These are phyloP conservation scores for Steinernema feltiae DNA, from an alignment of 1,140 invertebrate species.

Conservation along the genomic window DNA sequence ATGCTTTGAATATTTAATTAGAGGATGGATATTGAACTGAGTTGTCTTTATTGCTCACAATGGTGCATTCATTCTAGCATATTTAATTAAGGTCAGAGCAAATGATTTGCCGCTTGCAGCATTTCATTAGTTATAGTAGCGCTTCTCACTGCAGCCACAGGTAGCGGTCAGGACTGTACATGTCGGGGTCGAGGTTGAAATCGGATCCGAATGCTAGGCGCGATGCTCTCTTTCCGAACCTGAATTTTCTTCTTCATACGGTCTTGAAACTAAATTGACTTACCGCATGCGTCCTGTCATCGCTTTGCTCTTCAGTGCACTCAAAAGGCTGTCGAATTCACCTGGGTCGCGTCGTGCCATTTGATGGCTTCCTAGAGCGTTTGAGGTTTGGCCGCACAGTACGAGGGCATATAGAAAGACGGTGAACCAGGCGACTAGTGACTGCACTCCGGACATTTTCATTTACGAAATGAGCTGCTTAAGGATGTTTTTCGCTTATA, in stretches of 20 bases:
- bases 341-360: constrained; percentile 57
- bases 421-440: not conserved
- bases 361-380: constrained; percentile 5
- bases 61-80: too few relatives aligned
- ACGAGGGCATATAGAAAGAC: too few relatives aligned
- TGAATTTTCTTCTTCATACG: constrained; percentile 17
- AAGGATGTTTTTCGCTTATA: too few relatives aligned
- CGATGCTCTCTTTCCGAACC: constrained; percentile 35
- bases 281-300: constrained; percentile 43
- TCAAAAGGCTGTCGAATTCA: constrained; percentile 35
- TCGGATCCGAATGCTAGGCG: not conserved
- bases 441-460: not conserved
- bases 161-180: not conserved
- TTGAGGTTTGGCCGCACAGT: not conserved
- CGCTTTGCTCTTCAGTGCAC: constrained; percentile 41
- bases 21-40: not conserved
- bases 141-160: constrained; percentile 12
- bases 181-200: not conserved
- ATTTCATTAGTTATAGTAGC: not conserved
- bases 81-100: too few relatives aligned
- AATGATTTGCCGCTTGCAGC: too few relatives aligned
- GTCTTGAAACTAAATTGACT: not conserved
- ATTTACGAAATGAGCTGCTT: too few relatives aligned
- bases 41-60: not conserved
- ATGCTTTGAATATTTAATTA: not conserved